Percentiles rank a stretch among this genome's conserved stretches.
Evolutionary conservation across 2,888 invertebrate species (phyloP).

Genomic region (Thyatira batis): DNA sequence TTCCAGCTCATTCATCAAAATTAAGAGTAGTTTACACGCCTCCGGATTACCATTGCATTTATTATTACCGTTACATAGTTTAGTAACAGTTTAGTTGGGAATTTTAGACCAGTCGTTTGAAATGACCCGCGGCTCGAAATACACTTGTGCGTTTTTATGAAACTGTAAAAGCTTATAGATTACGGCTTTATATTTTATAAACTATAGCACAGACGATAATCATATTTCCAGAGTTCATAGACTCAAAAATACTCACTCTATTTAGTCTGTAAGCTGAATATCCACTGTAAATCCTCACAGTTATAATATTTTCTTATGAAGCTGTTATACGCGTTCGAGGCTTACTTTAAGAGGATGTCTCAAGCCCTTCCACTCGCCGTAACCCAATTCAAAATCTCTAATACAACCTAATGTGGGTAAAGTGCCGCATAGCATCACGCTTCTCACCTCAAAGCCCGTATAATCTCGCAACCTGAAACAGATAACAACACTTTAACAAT

Average conservation of each 20-base stretch:
- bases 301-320: no score
- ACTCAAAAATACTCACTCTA: no score
- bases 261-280: no score
- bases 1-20: constrained; percentile 60
- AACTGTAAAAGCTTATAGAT: no score
- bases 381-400: constrained; percentile 1
- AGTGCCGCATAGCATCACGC: constrained; percentile 26
- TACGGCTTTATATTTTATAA: no score
- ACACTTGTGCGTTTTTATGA: no score
- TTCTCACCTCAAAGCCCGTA: constrained; percentile 41
- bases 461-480: constrained; percentile 64
- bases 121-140: no score
- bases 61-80: constrained; percentile 41
- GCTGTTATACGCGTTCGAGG: no score
- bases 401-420: constrained; percentile 1
- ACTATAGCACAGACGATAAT: no score
- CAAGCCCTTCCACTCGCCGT: background rate
- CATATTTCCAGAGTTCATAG: no score
- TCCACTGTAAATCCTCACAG: no score
- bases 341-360: background rate
- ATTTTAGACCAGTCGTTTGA: constrained; percentile 8
- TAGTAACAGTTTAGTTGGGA: constrained; percentile 22
- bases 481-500: constrained; percentile 64
- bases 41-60: constrained; percentile 29
- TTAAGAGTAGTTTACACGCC: constrained; percentile 52